Evolutionary conservation across 2,797 vertebrate species (phyloP).

Genomic region (Argyrosomus regius): DNA sequence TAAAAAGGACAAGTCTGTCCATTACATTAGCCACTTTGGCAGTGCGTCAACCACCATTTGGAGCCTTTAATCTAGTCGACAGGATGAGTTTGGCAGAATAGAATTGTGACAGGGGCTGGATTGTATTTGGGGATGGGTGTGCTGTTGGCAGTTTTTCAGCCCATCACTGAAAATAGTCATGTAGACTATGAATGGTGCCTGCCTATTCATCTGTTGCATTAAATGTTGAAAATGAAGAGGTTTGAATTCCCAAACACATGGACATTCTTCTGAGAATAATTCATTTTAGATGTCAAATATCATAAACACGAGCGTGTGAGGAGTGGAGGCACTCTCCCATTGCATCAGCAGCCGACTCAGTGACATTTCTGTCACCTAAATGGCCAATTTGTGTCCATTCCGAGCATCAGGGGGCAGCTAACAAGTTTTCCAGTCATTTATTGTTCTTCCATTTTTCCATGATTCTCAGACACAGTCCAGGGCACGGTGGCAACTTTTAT

Average conservation of each 20-base stretch:
- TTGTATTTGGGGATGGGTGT: slow-evolving; percentile 23
- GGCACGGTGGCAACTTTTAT: neutral
- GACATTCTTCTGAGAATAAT: slow-evolving; percentile 1
- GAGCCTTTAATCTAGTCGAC: slow-evolving; percentile 31
- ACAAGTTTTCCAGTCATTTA: slow-evolving; percentile 10
- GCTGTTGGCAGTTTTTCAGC: slow-evolving; percentile 12
- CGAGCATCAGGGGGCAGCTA: neutral
- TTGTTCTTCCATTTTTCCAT: neutral
- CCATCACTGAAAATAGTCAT: slow-evolving; percentile 22
- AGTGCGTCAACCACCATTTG: slow-evolving; percentile 40
- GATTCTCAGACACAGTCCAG: slow-evolving; percentile 4
- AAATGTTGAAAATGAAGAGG: slow-evolving; percentile 6
- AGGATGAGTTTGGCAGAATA: slow-evolving; percentile 39
- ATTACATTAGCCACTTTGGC: slow-evolving; percentile 36
- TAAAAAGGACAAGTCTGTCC: slow-evolving; percentile 26
- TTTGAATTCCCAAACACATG: neutral
- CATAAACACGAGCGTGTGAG: neutral
- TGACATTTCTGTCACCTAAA: slow-evolving; percentile 27
- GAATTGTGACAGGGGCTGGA: slow-evolving; percentile 24
- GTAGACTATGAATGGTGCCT: neutral
- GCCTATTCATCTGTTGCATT: slow-evolving; percentile 7
- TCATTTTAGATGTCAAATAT: slow-evolving; percentile 5
- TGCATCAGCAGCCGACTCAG: neutral
- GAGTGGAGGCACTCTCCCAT: neutral
- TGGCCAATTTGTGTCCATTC: slow-evolving; percentile 26